phyloP scores from a whole-genome alignment of 2,888 invertebrate species.

The Gisinianus flammeolus region DNA sequence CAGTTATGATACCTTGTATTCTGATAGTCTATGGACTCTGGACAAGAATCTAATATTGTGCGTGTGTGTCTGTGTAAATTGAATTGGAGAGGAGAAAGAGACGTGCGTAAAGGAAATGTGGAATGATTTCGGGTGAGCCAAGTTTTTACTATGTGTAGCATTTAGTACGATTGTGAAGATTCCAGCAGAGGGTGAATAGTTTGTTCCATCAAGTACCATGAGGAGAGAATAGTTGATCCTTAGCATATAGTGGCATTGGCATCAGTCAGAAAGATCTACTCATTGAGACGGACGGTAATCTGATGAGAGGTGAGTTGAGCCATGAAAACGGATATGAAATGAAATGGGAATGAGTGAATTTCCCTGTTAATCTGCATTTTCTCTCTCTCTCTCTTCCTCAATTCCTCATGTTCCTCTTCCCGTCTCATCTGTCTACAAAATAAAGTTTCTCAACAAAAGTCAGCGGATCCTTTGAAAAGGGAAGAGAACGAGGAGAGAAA shows the following conservation, averaged over 20 bases:
- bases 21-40: neutral
- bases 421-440: constrained; percentile 15
- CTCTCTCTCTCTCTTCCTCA: constrained; percentile 8
- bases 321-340: constrained; percentile 26
- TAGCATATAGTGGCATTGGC: neutral
- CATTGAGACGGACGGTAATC: constrained; percentile 22
- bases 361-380: constrained; percentile 21
- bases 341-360: constrained; percentile 20
- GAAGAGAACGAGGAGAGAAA: neutral
- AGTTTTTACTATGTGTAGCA: neutral
- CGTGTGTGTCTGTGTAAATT: neutral
- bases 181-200: neutral
- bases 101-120: neutral
- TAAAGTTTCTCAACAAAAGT: constrained; percentile 5
- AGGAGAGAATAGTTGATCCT: neutral
- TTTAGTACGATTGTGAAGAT: neutral
- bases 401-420: constrained; percentile 10
- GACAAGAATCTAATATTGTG: no score
- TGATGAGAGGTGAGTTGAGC: constrained; percentile 26
- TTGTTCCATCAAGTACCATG: neutral
- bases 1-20: neutral
- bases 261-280: neutral
- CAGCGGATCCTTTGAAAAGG: constrained; percentile 1
- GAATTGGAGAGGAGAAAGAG: neutral
- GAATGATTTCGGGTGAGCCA: neutral